Evolutionary conservation across 1,140 invertebrate species (phyloP).

Genomic region (honey bee (Apis mellifera)): Amel_HAv3.1 CM009943.2:2626501-2627000

Average conservation of each 20-base stretch:
- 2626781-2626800: constrained; percentile 81
- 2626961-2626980: constrained; percentile 78
- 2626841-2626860: constrained; percentile 80
- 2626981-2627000: constrained; percentile 80
- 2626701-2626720: constrained; percentile 40
- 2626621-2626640: too few relatives aligned
- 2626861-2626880: constrained; percentile 76
- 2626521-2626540: too few relatives aligned
- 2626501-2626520: too few relatives aligned
- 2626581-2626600: too few relatives aligned
- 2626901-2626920: constrained; percentile 82
- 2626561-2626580: too few relatives aligned
- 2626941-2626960: constrained; percentile 78
- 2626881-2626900: constrained; percentile 76
- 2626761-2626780: constrained; percentile 81
- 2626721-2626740: constrained; percentile 65
- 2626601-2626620: too few relatives aligned
- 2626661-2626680: not conserved
- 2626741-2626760: constrained; percentile 74
- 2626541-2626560: too few relatives aligned
- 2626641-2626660: too few relatives aligned
- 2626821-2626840: constrained; percentile 71
- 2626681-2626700: constrained; percentile 48
- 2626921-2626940: constrained; percentile 81
- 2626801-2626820: constrained; percentile 75